Percentiles rank a stretch among this genome's conserved stretches.
Evolutionary conservation across 2,113 vertebrate species (phyloP).

Genomic region (Sitta europaea): DNA sequence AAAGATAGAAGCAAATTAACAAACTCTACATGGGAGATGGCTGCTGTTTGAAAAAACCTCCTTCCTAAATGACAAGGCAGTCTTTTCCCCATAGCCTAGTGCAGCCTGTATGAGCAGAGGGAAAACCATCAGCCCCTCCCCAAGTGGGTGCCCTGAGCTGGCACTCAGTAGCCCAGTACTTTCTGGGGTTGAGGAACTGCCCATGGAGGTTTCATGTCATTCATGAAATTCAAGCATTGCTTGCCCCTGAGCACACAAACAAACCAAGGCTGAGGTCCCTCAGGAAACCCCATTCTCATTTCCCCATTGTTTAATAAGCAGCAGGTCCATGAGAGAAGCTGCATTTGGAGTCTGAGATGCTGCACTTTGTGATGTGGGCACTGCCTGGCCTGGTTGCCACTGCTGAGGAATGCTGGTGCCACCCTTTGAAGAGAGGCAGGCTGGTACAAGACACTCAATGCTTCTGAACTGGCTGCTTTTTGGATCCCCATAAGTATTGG

Average conservation of each 20-base stretch:
- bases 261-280: neutral
- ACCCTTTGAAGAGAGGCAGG: neutral
- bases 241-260: neutral
- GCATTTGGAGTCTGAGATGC: neutral
- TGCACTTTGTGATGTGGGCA: neutral
- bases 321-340: neutral
- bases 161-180: neutral
- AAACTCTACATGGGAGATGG: neutral
- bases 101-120: neutral
- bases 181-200: neutral
- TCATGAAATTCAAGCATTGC: too few species aligned
- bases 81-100: neutral
- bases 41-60: neutral
- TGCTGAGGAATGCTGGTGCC: neutral
- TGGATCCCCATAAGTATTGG: neutral
- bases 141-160: neutral
- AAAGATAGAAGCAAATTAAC: neutral
- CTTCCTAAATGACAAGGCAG: neutral
- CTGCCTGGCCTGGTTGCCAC: neutral
- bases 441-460: neutral
- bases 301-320: neutral
- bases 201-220: neutral
- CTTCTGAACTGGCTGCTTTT: neutral
- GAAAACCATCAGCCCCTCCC: neutral
- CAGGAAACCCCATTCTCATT: neutral